Conservation (phyloP, 2,797 vertebrate species). For the Centropyge bicolor region DNA sequence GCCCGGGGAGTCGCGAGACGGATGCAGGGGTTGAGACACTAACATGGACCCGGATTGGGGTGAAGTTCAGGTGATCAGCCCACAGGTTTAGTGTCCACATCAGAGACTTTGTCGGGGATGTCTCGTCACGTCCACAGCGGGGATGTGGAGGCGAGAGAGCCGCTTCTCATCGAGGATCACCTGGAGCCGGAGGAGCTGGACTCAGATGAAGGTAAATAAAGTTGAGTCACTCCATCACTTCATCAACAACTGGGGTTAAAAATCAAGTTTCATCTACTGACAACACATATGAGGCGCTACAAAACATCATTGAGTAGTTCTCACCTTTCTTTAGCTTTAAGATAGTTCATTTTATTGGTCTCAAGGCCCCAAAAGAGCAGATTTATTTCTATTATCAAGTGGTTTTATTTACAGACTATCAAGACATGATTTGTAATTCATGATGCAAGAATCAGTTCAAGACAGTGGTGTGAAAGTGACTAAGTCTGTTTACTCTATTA, state of each 20-base stretch:
- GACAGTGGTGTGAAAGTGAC: neutral
- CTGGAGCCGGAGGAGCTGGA: constrained; percentile 40
- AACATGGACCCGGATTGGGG: neutral
- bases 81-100: neutral
- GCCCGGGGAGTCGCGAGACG: constrained; percentile 42
- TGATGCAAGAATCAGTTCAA: neutral
- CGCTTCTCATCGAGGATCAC: constrained; percentile 66
- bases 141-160: constrained; percentile 65
- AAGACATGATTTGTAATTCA: too few relatives aligned
- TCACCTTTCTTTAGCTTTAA: neutral
- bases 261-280: neutral
- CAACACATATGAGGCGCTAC: neutral
- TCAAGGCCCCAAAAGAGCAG: neutral
- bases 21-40: neutral
- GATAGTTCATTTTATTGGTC: neutral
- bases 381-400: neutral
- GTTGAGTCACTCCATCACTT: neutral
- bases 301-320: neutral
- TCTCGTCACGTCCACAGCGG: constrained; percentile 45
- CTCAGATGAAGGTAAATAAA: constrained; percentile 72
- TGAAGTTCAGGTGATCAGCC: neutral
- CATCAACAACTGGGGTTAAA: neutral
- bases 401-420: neutral
- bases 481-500: neutral
- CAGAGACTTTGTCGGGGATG: constrained; percentile 39